A percentile compares a stretch with the other conserved stretches of the same genome.
Conservation (phyloP, 2,888 invertebrate species). For the Brenthis hecate region DNA sequence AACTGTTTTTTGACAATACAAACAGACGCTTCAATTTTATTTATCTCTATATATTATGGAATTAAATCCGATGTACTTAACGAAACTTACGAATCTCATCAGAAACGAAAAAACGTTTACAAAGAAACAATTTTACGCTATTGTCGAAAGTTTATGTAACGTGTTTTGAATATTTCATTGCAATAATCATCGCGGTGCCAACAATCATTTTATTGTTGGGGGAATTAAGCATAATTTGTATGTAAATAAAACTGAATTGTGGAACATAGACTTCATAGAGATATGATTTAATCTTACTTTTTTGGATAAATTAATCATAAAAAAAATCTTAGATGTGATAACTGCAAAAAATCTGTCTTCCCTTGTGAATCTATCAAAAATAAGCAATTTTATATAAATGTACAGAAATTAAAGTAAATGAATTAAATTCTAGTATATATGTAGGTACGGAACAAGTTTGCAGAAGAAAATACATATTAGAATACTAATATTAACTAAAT, state of each 20-base stretch:
- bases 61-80: slow-evolving; percentile 9
- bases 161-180: slow-evolving; percentile 58
- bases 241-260: slow-evolving; percentile 31
- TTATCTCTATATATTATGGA: not conserved
- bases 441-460: too few species aligned
- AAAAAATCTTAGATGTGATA: too few species aligned
- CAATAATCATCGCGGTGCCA: slow-evolving; percentile 46
- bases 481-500: too few species aligned
- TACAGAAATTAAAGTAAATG: too few species aligned
- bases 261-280: slow-evolving; percentile 18
- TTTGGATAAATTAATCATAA: not conserved
- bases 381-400: too few species aligned
- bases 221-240: slow-evolving; percentile 41
- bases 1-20: too few species aligned
- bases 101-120: slow-evolving; percentile 54
- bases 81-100: slow-evolving; percentile 1
- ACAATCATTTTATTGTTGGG: slow-evolving; percentile 43
- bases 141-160: slow-evolving; percentile 56
- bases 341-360: too few species aligned
- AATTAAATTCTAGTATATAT: too few species aligned
- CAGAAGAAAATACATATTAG: too few species aligned
- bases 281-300: not conserved
- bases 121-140: slow-evolving; percentile 55
- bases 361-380: too few species aligned
- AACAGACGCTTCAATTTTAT: too few species aligned